A percentile compares a stretch with the other conserved stretches of the same genome.
Evolutionary conservation across 1,140 invertebrate species (phyloP).

Genomic region (Diorhabda elongata): DNA sequence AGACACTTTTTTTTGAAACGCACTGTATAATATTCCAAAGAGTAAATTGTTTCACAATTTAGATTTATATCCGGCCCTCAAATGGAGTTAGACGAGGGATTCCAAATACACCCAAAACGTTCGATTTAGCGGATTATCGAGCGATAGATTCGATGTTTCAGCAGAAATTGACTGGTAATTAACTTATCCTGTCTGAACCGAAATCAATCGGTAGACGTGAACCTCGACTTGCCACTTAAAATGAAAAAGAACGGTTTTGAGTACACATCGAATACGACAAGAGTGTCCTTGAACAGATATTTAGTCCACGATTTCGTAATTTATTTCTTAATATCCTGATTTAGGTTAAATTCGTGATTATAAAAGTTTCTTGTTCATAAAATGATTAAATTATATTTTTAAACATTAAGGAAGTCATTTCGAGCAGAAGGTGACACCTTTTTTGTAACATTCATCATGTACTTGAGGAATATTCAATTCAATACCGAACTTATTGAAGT

Average conservation of each 20-base stretch:
- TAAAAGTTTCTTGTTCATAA: too few species aligned
- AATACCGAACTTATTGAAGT: too few species aligned
- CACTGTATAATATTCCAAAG: neutral
- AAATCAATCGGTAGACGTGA: slow-evolving; percentile 6
- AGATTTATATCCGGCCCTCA: slow-evolving; percentile 4
- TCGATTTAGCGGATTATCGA: slow-evolving; percentile 10
- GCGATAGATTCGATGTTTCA: neutral
- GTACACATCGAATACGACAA: neutral
- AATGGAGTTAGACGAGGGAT: slow-evolving; percentile 4
- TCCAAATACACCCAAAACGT: slow-evolving; percentile 6
- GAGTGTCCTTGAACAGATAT: neutral
- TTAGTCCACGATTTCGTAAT: neutral
- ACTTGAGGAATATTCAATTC: too few species aligned
- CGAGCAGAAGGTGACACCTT: too few species aligned
- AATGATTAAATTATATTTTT: too few species aligned
- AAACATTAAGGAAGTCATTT: too few species aligned
- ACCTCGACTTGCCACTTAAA: neutral
- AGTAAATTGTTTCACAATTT: slow-evolving; percentile 7
- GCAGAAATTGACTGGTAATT: slow-evolving; percentile 15
- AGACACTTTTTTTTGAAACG: too few species aligned
- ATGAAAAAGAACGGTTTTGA: neutral
- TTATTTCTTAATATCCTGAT: too few species aligned
- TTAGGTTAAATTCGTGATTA: too few species aligned
- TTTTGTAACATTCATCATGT: too few species aligned
- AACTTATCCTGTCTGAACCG: slow-evolving; percentile 6